Base-by-base conservation (phyloP, 2,797 vertebrate genomes). In the Platyrinchus mystaceus region DNA sequence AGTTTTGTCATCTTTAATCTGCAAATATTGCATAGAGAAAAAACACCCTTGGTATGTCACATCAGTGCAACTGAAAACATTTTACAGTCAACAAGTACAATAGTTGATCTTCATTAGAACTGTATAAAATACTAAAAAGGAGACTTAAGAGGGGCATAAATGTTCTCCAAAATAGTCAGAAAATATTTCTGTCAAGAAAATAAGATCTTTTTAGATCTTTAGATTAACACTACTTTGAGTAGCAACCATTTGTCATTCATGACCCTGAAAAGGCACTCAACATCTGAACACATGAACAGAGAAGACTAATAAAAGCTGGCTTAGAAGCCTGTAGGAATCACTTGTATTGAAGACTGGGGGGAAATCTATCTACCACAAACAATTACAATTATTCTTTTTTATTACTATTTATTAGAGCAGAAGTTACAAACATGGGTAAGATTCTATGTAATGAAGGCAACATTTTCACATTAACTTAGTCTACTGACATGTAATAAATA, bases 221-320 rank as follows among this genome's bases (percentile, higher is more conserved):
- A 93, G 87, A 89, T 80, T 63, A 95, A 96, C 58, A 96, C 89
- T 94, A 90, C 53, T 94, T 86, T 28, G 60, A 94, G 91, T 86
- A 86, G 79, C 84, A 97, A 96, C 70, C 59, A 56, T 87, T 85
- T 85, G 53, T 85, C 90, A 90, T 53, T 96, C 75, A 89, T 87
- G 78, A 90, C 77, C 63, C 71, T 84, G 94, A 92, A 97, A 97
- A 97, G 96, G 96, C 97, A 97, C 96, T 96, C 59, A 7, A 44
- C 59, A 55, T 56, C 44, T 66, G 47, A 71, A 93, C 10, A 23
- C 4, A 12, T 46, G 78, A 88, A 83, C 81, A 85, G 82, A 87
- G 41, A 86, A 84, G 74, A 84, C 26, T 53, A 32, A 59, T 68
- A 84, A 96, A 92, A 93, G 15, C 52, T 67, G 50, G 68, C 71